Evolutionary conservation across 2,888 invertebrate genomes (phyloP).

Genomic region (Pharmacophagus antenor): DNA sequence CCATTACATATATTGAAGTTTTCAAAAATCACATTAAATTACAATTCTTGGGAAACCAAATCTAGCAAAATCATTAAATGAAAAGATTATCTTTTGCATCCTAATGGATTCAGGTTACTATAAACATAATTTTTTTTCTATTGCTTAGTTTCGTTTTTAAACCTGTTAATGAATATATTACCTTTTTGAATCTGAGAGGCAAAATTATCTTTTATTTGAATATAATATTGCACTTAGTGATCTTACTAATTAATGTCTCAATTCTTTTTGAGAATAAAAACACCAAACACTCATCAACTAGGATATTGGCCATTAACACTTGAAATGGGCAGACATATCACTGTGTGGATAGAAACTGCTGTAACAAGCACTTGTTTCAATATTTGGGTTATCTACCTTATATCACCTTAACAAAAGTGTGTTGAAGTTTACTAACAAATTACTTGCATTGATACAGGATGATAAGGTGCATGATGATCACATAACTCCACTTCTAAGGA

Average conservation of each 20-base stretch:
- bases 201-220: too few relatives aligned
- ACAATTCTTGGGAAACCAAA: too few relatives aligned
- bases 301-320: neutral
- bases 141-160: too few relatives aligned
- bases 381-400: slow-evolving; percentile 22
- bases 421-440: slow-evolving; percentile 62
- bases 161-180: too few relatives aligned
- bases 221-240: too few relatives aligned
- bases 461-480: slow-evolving; percentile 73
- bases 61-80: too few relatives aligned
- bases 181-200: too few relatives aligned
- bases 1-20: slow-evolving; percentile 32
- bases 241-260: too few relatives aligned
- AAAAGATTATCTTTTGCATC: too few relatives aligned
- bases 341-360: slow-evolving; percentile 26
- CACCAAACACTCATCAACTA: neutral
- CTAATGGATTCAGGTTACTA: too few relatives aligned
- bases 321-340: neutral
- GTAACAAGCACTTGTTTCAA: slow-evolving; percentile 21
- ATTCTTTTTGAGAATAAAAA: neutral
- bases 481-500: slow-evolving; percentile 48
- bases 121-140: too few relatives aligned
- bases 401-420: slow-evolving; percentile 38
- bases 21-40: too few relatives aligned
- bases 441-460: slow-evolving; percentile 73